Conservation (phyloP, 2,888 invertebrate genomes). For the Doris montereyensis region DNA sequence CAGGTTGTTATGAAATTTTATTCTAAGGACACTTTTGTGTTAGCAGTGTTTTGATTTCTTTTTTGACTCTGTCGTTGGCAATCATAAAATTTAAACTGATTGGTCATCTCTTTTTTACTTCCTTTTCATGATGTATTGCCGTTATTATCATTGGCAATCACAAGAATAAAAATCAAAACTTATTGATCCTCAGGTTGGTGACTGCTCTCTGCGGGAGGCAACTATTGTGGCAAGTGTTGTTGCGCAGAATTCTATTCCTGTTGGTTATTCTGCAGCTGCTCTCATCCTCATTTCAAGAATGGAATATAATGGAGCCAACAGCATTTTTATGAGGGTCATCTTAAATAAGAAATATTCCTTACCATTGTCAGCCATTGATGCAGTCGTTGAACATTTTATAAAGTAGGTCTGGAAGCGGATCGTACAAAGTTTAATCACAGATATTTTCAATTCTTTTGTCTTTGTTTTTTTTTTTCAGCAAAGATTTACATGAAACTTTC, state of each 20-base stretch:
- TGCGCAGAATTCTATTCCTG: slow-evolving; percentile 91
- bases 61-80: too few relatives aligned
- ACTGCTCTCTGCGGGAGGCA: slow-evolving; percentile 95
- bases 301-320: slow-evolving; percentile 90
- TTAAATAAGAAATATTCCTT: slow-evolving; percentile 98
- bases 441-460: too few relatives aligned
- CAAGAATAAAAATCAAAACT: too few relatives aligned
- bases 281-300: slow-evolving; percentile 96
- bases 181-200: slow-evolving; percentile 79
- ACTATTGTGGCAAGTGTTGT: slow-evolving; percentile 94
- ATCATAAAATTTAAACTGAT: neutral
- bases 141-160: too few relatives aligned
- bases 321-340: slow-evolving; percentile 92
- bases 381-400: slow-evolving; percentile 93
- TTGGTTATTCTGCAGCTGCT: slow-evolving; percentile 95
- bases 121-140: too few relatives aligned
- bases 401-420: too few relatives aligned
- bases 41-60: too few relatives aligned
- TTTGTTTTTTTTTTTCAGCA: too few relatives aligned
- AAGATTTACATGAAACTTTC: too few relatives aligned
- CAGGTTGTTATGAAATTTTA: too few relatives aligned
- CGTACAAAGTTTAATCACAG: too few relatives aligned
- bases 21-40: too few relatives aligned
- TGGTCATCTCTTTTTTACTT: neutral
- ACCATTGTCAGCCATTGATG: slow-evolving; percentile 95